phyloP scores from a whole-genome alignment of 2,113 vertebrate genomes.

The Antigone vipio region DNA sequence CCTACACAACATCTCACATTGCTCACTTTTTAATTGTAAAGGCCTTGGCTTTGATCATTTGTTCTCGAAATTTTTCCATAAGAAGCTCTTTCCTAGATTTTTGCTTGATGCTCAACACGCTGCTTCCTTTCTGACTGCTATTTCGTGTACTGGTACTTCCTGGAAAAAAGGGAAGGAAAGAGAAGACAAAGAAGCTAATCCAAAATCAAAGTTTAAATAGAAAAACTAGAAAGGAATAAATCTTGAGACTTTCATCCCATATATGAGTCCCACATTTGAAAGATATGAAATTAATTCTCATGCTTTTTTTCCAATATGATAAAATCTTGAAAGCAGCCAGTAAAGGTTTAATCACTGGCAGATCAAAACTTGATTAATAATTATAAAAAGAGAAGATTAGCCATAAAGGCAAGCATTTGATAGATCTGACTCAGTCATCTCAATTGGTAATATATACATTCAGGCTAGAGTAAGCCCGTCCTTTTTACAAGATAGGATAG shows the following conservation, averaged over 20 bases:
- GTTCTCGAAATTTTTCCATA: constrained; percentile 89
- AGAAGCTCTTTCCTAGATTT: constrained; percentile 90
- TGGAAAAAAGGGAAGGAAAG: constrained; percentile 48
- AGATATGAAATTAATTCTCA: not conserved
- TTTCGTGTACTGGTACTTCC: constrained; percentile 89
- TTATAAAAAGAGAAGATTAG: not conserved
- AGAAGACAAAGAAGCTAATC: not conserved
- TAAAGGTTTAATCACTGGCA: not conserved
- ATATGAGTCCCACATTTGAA: not conserved
- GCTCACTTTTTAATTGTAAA: constrained; percentile 87
- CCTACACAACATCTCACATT: not conserved
- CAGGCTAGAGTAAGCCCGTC: not conserved
- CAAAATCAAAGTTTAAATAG: not conserved
- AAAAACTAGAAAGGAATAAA: not conserved
- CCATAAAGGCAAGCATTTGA: not conserved
- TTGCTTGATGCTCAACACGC: constrained; percentile 82
- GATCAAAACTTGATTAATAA: not conserved
- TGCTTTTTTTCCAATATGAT: not conserved
- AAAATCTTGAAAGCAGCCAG: not conserved
- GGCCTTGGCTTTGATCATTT: constrained; percentile 87
- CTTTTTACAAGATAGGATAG: not conserved
- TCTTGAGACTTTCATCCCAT: not conserved
- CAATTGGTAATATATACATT: not conserved
- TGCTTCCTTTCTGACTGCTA: constrained; percentile 89
- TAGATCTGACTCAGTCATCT: not conserved